phyloP scores from a whole-genome alignment of 2,888 invertebrate genomes.

The Limnephilus auricula region DNA sequence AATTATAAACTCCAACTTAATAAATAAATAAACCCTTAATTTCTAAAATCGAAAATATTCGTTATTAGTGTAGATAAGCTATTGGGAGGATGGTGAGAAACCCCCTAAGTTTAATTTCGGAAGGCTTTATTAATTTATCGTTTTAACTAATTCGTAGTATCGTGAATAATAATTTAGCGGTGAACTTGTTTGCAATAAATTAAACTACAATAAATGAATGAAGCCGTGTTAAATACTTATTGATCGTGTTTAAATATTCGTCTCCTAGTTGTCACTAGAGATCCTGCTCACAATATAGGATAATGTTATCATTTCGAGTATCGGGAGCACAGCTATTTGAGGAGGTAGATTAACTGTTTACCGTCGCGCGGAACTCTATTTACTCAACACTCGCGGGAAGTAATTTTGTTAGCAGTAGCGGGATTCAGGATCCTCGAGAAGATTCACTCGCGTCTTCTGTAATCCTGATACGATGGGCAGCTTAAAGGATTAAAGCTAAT shows the following conservation, averaged over 20 bases:
- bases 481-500: slow-evolving; percentile 34
- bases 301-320: slow-evolving; percentile 23
- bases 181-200: not conserved
- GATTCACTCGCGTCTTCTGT: slow-evolving; percentile 41
- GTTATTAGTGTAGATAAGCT: no score
- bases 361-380: slow-evolving; percentile 53
- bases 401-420: slow-evolving; percentile 47
- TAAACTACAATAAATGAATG: not conserved
- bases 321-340: slow-evolving; percentile 49
- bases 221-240: not conserved
- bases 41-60: no score
- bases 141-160: not conserved
- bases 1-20: no score
- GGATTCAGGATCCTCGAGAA: slow-evolving; percentile 29
- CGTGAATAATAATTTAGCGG: not conserved
- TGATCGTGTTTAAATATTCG: not conserved
- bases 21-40: no score
- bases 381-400: slow-evolving; percentile 52
- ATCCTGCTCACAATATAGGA: slow-evolving; percentile 19
- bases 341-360: slow-evolving; percentile 55
- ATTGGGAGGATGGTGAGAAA: no score
- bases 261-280: slow-evolving; percentile 7
- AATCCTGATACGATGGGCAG: slow-evolving; percentile 26
- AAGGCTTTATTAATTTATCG: not conserved
- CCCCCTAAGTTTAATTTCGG: no score